Conservation (phyloP, 2,888 invertebrate species). For the Pemphredon lugubris region DNA sequence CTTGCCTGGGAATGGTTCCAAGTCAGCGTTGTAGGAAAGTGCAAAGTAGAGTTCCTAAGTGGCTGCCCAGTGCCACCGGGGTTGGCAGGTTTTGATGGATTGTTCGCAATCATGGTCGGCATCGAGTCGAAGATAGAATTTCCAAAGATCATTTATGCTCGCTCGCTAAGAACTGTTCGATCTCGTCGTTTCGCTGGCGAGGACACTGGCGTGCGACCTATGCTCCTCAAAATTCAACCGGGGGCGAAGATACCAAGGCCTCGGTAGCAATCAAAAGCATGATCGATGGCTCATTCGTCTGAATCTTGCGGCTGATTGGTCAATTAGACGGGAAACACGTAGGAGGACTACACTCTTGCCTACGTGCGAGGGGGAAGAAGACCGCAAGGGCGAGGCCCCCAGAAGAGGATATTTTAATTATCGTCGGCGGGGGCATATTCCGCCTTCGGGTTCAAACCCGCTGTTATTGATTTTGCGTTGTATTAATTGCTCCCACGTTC, state of each 20-base stretch:
- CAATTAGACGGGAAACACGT: conserved; percentile 80
- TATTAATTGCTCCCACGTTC: conserved; percentile 77
- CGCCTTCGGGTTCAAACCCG: conserved; percentile 63
- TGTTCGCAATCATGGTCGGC: conserved; percentile 17
- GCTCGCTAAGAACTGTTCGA: too few relatives aligned
- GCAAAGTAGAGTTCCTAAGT: not conserved
- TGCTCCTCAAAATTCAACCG: not conserved
- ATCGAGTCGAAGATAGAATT: conserved; percentile 2
- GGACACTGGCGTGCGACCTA: conserved; percentile 8
- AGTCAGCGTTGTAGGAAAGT: too few relatives aligned
- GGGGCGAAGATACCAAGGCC: conserved; percentile 35
- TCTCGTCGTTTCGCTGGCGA: not conserved
- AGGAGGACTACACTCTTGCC: conserved; percentile 71
- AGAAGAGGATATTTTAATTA: conserved; percentile 80
- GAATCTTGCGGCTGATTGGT: conserved; percentile 80
- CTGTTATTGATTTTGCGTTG: conserved; percentile 72
- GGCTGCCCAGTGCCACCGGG: conserved; percentile 1
- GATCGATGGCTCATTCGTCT: conserved; percentile 79
- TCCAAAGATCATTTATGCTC: conserved; percentile 7
- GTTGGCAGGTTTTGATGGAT: conserved; percentile 27
- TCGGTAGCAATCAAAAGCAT: conserved; percentile 74
- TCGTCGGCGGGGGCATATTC: conserved; percentile 69
- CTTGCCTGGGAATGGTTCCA: not conserved
- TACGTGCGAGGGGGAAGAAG: conserved; percentile 49
- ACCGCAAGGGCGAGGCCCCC: conserved; percentile 64